Base-by-base conservation (phyloP, 2,113 vertebrate species). In the Gopherus flavomarginatus region DNA sequence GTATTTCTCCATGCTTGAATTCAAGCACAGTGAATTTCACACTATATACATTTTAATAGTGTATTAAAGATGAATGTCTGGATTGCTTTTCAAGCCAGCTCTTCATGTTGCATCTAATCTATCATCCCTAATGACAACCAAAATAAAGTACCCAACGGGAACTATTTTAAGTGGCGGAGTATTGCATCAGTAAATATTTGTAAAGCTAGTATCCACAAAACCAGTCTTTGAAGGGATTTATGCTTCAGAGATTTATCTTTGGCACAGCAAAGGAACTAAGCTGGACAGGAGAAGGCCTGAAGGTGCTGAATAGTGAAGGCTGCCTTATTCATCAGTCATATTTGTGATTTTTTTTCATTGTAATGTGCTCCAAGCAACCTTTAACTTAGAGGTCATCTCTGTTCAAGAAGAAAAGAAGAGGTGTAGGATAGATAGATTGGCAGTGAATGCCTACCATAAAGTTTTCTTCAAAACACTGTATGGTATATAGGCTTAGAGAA, bases 291-390 rank as follows among this genome's bases (percentile, higher is more conserved):
- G 44, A 59, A 78, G 75, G 92, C 88, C 92, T 83, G 56, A 83
- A 81, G 91, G 88, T 83, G 79, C n/a, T 93, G 50, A 87, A 78
- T 56, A 38, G 26, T 81, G 77, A 78, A 59, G 35, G 79, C 49
- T 81, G 47, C 50, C 79, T 65, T 89, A 86, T 86, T 86, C 92
- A 93, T 13, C 85, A 81, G 83, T 81, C 86, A 92, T 78, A 92
- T 85, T 92, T 85, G 81, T 92, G 83, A 31, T 47, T 79, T 79
- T 79, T 75, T 89, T 86, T 89, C 49, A 86, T 59, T 38, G 78
- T 77, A 59, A 83, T 65, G 44, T 19, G 88, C 88, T 86, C 69
- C 72, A 52, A 83, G 87, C 78, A 75, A 90, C 78, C 50, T 86
- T 52, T 35, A 77, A 86, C 52, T 29, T 12, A 79, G 86, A 90